phyloP scores from a whole-genome alignment of 2,888 invertebrate genomes.

The Rhingia rostrata region DNA sequence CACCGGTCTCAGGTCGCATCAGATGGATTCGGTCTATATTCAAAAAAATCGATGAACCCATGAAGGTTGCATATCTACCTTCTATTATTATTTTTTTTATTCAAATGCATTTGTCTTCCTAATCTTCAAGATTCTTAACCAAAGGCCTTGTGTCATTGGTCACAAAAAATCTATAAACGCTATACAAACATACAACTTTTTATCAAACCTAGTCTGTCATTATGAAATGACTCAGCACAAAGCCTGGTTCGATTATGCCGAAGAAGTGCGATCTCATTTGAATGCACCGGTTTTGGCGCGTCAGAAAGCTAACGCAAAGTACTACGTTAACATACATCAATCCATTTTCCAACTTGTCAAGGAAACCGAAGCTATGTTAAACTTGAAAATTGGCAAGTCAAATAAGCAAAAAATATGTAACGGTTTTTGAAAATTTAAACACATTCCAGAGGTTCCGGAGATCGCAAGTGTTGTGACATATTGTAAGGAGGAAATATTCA shows the following conservation, averaged over 20 bases:
- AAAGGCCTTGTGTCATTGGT: constrained; percentile 83
- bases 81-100: constrained; percentile 32
- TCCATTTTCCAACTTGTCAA: constrained; percentile 89
- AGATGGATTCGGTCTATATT: constrained; percentile 92
- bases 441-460: constrained; percentile 87
- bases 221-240: constrained; percentile 92
- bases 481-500: constrained; percentile 88
- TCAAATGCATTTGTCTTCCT: background rate
- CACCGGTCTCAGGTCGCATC: constrained; percentile 91
- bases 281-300: constrained; percentile 87
- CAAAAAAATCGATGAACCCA: constrained; percentile 88
- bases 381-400: constrained; percentile 85
- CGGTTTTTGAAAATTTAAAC: background rate
- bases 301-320: constrained; percentile 86
- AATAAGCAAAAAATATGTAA: background rate
- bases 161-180: constrained; percentile 89
- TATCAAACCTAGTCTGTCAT: constrained; percentile 91
- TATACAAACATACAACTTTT: constrained; percentile 90
- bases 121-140: constrained; percentile 74
- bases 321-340: constrained; percentile 89
- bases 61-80: constrained; percentile 84
- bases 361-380: constrained; percentile 92
- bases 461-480: constrained; percentile 89
- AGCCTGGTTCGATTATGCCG: constrained; percentile 90
- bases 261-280: constrained; percentile 86